phyloP scores from a whole-genome alignment of 2,113 vertebrate species.

The chimpanzee (Pan troglodytes) region DNA sequence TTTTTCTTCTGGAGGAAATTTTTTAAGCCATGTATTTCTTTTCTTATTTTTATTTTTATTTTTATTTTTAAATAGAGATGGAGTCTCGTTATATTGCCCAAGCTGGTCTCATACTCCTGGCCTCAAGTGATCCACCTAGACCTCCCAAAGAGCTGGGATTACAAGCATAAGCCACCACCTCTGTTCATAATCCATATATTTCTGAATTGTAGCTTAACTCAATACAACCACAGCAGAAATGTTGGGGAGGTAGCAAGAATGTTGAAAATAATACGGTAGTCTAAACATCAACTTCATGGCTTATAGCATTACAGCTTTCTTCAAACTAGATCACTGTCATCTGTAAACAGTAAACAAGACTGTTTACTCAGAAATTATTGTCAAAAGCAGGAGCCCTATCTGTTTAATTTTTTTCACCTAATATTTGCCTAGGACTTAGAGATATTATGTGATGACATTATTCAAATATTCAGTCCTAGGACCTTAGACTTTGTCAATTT shows the following conservation, averaged over 20 bases:
- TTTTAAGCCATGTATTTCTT: neutral
- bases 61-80: too few species aligned
- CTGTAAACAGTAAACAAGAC: neutral
- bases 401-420: neutral
- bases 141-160: too few species aligned
- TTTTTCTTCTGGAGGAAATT: slow-evolving; percentile 36
- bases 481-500: neutral
- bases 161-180: too few species aligned
- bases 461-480: neutral
- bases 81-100: too few species aligned
- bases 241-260: neutral
- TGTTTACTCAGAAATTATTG: neutral
- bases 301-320: neutral
- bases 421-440: neutral
- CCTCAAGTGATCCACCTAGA: too few species aligned
- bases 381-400: neutral
- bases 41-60: too few species aligned
- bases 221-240: neutral
- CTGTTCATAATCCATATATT: neutral
- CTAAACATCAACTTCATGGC: neutral
- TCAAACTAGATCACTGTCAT: neutral
- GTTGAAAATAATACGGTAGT: neutral
- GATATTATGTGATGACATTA: neutral
- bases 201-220: neutral
- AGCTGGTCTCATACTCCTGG: too few species aligned